These are phyloP conservation scores for Lasioglossum oenotherae DNA, from an alignment of 2,888 invertebrate species.

Conservation along the genomic window DNA sequence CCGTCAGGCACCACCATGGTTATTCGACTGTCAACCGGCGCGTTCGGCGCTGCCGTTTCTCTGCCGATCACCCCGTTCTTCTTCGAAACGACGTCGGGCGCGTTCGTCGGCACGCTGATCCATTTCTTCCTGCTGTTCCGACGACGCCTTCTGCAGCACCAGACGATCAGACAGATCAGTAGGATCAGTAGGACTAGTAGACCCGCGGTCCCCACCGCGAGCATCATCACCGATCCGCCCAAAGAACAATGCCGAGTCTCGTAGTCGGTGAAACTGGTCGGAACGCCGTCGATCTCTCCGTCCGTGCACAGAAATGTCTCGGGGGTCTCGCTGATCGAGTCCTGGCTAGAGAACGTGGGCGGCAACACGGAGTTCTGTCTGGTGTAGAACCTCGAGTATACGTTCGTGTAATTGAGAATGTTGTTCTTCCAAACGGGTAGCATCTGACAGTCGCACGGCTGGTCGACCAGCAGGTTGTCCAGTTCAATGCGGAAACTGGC, in stretches of 20 bases:
- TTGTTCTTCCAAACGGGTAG: conserved; percentile 80
- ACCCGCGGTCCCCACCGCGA: conserved; percentile 70
- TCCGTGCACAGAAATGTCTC: conserved; percentile 79
- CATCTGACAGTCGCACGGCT: conserved; percentile 87
- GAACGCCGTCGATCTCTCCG: conserved; percentile 56
- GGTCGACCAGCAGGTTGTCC: conserved; percentile 87
- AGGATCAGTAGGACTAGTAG: conserved; percentile 68
- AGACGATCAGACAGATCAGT: conserved; percentile 71
- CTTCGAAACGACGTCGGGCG: conserved; percentile 81
- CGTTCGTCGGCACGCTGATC: conserved; percentile 81
- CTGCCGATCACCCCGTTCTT: conserved; percentile 86
- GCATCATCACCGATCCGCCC: conserved; percentile 76
- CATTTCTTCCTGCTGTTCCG: conserved; percentile 81
- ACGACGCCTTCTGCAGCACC: conserved; percentile 82
- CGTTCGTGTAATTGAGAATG: conserved; percentile 80
- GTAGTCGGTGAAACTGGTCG: conserved; percentile 76
- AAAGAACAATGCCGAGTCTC: conserved; percentile 77
- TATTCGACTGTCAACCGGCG: conserved; percentile 81
- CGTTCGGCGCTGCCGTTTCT: conserved; percentile 64
- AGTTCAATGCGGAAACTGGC: conserved; percentile 86
- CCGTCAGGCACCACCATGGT: conserved; percentile 91
- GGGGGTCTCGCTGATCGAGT: conserved; percentile 75
- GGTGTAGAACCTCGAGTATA: conserved; percentile 76
- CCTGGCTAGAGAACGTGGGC: conserved; percentile 64
- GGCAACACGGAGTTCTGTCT: conserved; percentile 65